Evolutionary conservation across 2,113 vertebrate species (phyloP).

Genomic region (Pithys albifrons): DNA sequence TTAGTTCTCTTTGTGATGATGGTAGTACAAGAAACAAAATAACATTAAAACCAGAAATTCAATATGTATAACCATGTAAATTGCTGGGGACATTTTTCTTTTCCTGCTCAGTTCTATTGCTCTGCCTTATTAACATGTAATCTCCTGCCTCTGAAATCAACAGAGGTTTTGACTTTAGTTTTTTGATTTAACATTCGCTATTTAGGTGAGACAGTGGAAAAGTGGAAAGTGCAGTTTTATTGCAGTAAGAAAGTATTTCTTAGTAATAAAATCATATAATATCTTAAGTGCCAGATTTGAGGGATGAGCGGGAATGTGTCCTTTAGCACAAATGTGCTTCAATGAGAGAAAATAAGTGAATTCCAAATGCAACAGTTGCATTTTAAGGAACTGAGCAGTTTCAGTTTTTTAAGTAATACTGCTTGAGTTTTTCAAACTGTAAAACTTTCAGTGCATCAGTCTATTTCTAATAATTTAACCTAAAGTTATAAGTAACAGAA

Average conservation of each 20-base stretch:
- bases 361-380: background rate
- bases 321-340: background rate
- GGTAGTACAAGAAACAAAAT: background rate
- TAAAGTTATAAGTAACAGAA: background rate
- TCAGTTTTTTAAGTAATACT: background rate
- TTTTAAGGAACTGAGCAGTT: background rate
- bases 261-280: background rate
- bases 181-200: background rate
- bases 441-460: background rate
- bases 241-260: conserved; percentile 4
- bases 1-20: background rate
- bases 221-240: conserved; percentile 11
- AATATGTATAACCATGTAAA: background rate
- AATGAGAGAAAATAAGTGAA: background rate
- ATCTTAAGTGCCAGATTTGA: background rate
- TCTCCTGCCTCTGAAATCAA: background rate
- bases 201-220: background rate
- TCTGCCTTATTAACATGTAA: background rate
- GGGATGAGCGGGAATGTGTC: fast-evolving
- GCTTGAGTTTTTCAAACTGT: background rate
- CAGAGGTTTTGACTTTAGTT: background rate
- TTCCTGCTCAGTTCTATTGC: background rate
- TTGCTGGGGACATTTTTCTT: background rate
- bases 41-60: background rate
- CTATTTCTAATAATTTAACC: background rate